Conservation (phyloP, 2,113 vertebrate species). For the Elanus axillaris region DNA sequence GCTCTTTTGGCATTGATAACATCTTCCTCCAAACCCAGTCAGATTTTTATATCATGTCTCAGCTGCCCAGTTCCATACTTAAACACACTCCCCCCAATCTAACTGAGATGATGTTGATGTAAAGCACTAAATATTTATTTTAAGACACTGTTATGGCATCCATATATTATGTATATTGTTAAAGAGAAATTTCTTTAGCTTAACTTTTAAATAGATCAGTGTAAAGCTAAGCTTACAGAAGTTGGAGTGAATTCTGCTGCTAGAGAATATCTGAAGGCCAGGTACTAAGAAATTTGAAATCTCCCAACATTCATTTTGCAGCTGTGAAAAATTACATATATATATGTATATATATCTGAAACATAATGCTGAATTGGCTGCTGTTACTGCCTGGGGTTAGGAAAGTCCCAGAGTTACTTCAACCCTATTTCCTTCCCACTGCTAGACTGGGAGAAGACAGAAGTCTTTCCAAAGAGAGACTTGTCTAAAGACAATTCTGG, state of each 20-base stretch:
- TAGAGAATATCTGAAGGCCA: neutral
- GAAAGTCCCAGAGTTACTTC: neutral
- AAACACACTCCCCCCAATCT: neutral
- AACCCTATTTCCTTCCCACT: neutral
- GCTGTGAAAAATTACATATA: neutral
- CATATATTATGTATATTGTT: neutral
- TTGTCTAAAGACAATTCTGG: neutral
- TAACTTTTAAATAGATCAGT: neutral
- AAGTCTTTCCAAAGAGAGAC: neutral
- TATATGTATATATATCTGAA: neutral
- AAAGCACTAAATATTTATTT: neutral
- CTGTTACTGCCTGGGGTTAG: neutral
- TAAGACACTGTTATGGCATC: neutral
- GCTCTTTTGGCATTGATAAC: neutral
- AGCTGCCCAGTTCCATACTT: neutral
- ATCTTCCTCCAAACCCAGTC: neutral
- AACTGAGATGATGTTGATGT: neutral
- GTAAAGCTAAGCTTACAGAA: neutral
- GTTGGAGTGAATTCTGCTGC: neutral
- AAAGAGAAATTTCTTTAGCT: neutral
- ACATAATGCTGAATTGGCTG: neutral
- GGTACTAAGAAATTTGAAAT: neutral
- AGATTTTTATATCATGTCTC: neutral
- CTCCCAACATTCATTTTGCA: neutral
- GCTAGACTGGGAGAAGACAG: neutral